These are phyloP conservation scores for Bombus polaris DNA, from an alignment of 1,140 invertebrate genomes.

Conservation along the genomic window DNA sequence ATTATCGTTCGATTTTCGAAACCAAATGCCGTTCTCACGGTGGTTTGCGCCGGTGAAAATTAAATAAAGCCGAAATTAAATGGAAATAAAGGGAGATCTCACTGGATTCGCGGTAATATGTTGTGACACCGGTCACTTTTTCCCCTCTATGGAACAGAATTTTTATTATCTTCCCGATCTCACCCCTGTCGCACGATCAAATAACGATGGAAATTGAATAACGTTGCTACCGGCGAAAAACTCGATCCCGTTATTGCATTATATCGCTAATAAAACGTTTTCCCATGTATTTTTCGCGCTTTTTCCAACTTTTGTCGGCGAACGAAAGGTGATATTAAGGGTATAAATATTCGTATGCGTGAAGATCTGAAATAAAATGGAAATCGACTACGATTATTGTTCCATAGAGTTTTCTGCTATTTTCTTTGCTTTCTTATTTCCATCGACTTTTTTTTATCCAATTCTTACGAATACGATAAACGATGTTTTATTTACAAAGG, in stretches of 20 bases:
- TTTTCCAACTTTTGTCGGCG: not conserved
- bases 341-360: not conserved
- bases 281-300: constrained; percentile 3
- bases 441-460: not conserved
- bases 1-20: constrained; percentile 9
- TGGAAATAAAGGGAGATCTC: constrained; percentile 18
- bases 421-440: not conserved
- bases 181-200: constrained; percentile 21
- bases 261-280: constrained; percentile 36
- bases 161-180: constrained; percentile 25
- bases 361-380: not conserved
- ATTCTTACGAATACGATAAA: not conserved
- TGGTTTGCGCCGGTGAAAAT: not conserved
- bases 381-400: not conserved
- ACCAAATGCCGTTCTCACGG: not conserved
- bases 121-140: constrained; percentile 22
- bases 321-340: not conserved
- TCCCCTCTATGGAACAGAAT: constrained; percentile 2
- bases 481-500: not conserved
- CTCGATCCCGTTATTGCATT: constrained; percentile 34
- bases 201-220: constrained; percentile 50
- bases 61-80: constrained; percentile 38
- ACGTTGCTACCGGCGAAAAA: constrained; percentile 29
- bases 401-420: not conserved
- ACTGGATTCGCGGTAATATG: constrained; percentile 27